Conservation (phyloP, 2,888 invertebrate species). For the Acleris cristana region DNA sequence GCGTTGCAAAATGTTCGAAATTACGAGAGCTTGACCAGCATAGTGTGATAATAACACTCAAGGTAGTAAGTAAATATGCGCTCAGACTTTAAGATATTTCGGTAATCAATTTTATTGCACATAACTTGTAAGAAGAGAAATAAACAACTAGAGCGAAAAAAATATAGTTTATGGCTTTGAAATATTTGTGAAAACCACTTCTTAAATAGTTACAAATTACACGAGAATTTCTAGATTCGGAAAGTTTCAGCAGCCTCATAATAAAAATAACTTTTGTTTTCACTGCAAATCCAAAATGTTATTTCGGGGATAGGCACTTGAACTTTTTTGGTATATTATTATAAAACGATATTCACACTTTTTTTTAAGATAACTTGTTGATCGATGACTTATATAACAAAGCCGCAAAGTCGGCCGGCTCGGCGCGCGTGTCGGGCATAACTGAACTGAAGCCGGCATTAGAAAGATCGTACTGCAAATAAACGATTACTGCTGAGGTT, state of each 20-base stretch:
- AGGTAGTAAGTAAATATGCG: slow-evolving; percentile 21
- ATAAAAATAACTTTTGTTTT: not conserved
- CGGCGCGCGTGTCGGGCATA: slow-evolving; percentile 56
- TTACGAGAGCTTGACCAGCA: slow-evolving; percentile 33
- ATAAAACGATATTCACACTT: too few relatives aligned
- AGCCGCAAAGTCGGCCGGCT: slow-evolving; percentile 52
- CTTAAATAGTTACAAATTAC: too few relatives aligned
- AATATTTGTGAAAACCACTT: too few relatives aligned
- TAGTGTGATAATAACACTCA: slow-evolving; percentile 29
- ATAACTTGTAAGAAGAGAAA: not conserved
- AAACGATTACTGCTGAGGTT: slow-evolving; percentile 57
- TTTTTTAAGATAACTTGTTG: slow-evolving; percentile 9
- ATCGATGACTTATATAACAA: slow-evolving; percentile 1
- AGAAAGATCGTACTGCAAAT: slow-evolving; percentile 68
- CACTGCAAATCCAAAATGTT: slow-evolving; percentile 8
- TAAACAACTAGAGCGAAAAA: too few relatives aligned
- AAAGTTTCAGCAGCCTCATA: too few relatives aligned
- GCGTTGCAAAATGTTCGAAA: slow-evolving; percentile 47
- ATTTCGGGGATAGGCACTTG: slow-evolving; percentile 1
- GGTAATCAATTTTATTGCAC: not conserved
- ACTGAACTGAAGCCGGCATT: slow-evolving; percentile 60
- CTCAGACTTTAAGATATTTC: not conserved
- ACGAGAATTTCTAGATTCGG: too few relatives aligned
- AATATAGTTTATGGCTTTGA: too few relatives aligned
- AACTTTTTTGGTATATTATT: not conserved